Base-by-base conservation (phyloP, 2,797 vertebrate species). In the Knipowitschia caucasica region DNA sequence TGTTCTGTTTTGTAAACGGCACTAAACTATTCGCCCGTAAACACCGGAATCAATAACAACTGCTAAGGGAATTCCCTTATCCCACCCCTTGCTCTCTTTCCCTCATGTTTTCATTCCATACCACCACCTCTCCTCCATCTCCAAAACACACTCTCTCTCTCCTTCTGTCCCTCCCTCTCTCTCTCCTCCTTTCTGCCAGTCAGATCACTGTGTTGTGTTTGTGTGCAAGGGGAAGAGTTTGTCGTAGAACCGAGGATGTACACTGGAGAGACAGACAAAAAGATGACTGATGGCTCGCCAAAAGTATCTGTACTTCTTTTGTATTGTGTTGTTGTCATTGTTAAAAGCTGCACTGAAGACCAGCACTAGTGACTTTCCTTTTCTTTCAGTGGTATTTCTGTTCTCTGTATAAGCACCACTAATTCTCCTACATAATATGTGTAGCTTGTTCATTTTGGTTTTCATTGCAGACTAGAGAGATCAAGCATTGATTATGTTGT, bases 1-100 rank as follows among this genome's bases (percentile, higher is more conserved):
- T 97, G 94, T 93, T 98, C 93, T 92, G 92, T 94, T 96, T 95
- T 93, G 93, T 95, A 95, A 97, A 95, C 89, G 89, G 90, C 91
- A 93, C 92, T 98, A 95, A 95, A 94, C 94, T 95, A 93, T 92
- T 91, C 88, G 91, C 91, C 74, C 53, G 89, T 94, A 94, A 96
- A 95, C 86, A 92, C 87, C 89, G 90, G 90, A 95, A 97, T 97
- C 94, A 95, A 92, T 96, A 96, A 96, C 93, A 96, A 95, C 94
- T 93, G 93, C 92, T 95, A 82, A 83, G 94, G 93, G 94, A 94
- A 93, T 96, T 94, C 89, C 89, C 86, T 76, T 67, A 76, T 80
- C 70, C 76, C 65, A 67, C 81, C 77, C 70, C 73, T 75, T 77
- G 62, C 67, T 80, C 81, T 75, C 73, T 82, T 81, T 51, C 86